Percentiles rank a stretch among this genome's conserved stretches.
phyloP scores from a whole-genome alignment of 2,797 vertebrate species.

The Gobionotothen gibberifrons region DNA sequence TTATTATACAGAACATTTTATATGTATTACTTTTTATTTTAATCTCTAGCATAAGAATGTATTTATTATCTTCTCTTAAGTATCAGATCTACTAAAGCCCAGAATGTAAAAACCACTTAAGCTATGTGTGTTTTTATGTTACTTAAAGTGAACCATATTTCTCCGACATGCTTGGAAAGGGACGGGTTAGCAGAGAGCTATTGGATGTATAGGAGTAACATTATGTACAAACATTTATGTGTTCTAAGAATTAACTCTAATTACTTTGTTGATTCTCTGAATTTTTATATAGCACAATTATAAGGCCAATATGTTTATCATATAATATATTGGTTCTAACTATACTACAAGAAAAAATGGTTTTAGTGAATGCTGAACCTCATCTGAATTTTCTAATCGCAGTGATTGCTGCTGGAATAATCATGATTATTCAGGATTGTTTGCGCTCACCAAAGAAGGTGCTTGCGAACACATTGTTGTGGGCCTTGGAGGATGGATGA shows the following conservation, averaged over 20 bases:
- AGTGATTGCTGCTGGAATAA: background rate
- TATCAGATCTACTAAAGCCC: no score
- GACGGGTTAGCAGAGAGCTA: no score
- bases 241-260: background rate
- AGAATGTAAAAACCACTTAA: no score
- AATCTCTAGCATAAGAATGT: no score
- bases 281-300: background rate
- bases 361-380: background rate
- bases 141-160: no score
- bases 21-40: no score
- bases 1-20: no score
- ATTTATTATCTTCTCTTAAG: no score
- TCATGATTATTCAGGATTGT: background rate
- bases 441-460: conserved; percentile 92
- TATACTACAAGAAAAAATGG: background rate
- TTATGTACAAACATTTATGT: background rate
- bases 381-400: background rate
- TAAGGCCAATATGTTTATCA: background rate
- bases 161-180: no score
- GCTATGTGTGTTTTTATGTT: no score
- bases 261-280: background rate
- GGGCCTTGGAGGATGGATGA: conserved; percentile 89
- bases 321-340: no score
- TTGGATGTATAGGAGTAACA: background rate
- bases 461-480: conserved; percentile 93